Base-by-base conservation (phyloP, 1,140 invertebrate species). In the Ooceraea biroi region DNA sequence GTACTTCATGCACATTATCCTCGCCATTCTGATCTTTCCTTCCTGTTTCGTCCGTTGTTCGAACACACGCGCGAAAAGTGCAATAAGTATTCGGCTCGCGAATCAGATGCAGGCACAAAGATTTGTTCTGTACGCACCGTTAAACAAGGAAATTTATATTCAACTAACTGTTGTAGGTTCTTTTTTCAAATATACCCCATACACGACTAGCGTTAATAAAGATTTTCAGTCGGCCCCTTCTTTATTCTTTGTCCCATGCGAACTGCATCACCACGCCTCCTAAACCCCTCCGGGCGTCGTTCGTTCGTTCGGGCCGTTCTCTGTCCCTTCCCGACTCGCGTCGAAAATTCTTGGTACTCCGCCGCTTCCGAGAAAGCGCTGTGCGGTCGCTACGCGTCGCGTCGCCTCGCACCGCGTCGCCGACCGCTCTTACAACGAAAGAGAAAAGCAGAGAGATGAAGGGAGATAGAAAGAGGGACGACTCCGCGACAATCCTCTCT, bases 311-410 rank as follows among this genome's bases (percentile, higher is more conserved):
- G 76, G 50, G 48, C 63, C 48, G 30, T 7, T 46, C 25, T 68
- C 60, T 60, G 73, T 69, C 82, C 65, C 65, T 78, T 69, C 72
- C 69, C 55, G 41, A n/a, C 44, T 78, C 44, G 50, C 55, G 73
- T 84, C 27, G 65, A 84, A 84, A 84, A 84, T 77, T 84, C 82
- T 77, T 77, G 50, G 82, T 84, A 77, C 60, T 77, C 46, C 46
- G 50, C 19, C 22, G 50, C 46, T 84, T 84, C 82, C 52, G 63
- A 84, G 82, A 84, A 84, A 63, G 27, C 52, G 68, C 41, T 60
- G 68, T 82, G 78, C 68, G 78, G 68, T 73, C 78, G 78, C 78
- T 48, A 55, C 63, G 46, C 74, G 60, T 36, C 44, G 72, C 72
- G 57, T 22, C 72, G 25, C 19, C n/a, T 52, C 50, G 5, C 55